Evolutionary conservation across 2,113 vertebrate species (phyloP).

Genomic region (Micromys minutus): DNA sequence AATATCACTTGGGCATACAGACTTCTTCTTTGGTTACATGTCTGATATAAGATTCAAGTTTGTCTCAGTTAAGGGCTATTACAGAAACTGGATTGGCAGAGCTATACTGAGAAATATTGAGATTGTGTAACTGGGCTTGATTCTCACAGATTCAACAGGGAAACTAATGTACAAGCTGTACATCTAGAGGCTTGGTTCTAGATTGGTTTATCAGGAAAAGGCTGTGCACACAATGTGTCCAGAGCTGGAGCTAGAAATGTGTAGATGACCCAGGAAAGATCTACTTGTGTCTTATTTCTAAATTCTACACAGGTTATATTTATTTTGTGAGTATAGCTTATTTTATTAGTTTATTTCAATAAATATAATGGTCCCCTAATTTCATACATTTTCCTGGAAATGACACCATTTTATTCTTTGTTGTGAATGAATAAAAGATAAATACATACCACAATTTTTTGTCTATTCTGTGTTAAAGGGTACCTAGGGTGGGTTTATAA

Average conservation of each 20-base stretch:
- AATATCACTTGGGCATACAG: neutral
- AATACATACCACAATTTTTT: neutral
- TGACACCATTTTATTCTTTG: neutral
- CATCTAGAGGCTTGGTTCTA: neutral
- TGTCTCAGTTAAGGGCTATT: neutral
- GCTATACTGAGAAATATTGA: neutral
- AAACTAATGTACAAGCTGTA: neutral
- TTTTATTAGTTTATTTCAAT: neutral
- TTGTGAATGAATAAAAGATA: neutral
- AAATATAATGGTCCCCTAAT: neutral
- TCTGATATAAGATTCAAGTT: neutral
- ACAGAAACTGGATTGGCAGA: neutral
- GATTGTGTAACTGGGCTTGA: neutral
- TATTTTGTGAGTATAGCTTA: neutral
- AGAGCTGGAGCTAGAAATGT: neutral
- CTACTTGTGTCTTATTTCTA: neutral
- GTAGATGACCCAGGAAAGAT: neutral
- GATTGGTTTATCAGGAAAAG: neutral
- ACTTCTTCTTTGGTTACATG: neutral
- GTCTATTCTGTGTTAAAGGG: neutral
- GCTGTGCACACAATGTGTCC: neutral
- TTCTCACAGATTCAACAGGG: neutral
- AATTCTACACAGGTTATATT: neutral
- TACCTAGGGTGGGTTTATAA: neutral
- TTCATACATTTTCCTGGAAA: neutral